Conservation (phyloP, 1,140 invertebrate genomes). For the Diprion similis region DNA sequence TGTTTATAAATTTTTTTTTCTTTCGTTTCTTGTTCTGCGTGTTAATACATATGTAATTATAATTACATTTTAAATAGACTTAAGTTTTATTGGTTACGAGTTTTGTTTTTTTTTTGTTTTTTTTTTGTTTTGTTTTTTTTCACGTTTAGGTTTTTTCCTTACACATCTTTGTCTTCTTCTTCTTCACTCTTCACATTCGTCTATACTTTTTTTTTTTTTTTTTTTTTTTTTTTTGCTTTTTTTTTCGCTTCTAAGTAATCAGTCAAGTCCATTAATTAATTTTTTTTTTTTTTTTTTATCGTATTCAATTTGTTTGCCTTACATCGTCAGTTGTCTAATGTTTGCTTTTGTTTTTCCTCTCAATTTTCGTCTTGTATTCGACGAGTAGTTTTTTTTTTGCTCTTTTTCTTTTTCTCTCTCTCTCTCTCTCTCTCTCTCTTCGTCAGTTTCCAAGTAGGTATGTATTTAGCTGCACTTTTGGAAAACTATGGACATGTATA, state of each 20-base stretch:
- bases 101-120: not conserved
- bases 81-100: not conserved
- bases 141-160: not conserved
- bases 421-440: not conserved
- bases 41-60: slow-evolving; percentile 28
- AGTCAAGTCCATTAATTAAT: not conserved
- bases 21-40: slow-evolving; percentile 14
- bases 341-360: not conserved
- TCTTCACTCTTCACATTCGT: not conserved
- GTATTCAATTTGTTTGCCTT: not conserved
- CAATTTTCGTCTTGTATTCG: not conserved
- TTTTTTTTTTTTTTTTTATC: not conserved
- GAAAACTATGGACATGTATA: slow-evolving; percentile 7
- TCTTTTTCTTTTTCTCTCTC: not conserved
- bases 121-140: not conserved
- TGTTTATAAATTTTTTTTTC: too few relatives aligned
- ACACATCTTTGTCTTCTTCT: too few relatives aligned
- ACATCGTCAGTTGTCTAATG: too few relatives aligned
- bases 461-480: not conserved
- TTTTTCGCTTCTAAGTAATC: not conserved
- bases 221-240: not conserved
- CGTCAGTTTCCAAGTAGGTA: not conserved
- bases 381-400: not conserved
- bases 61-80: slow-evolving; percentile 4
- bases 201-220: not conserved